These are phyloP conservation scores for Bombus consobrinus DNA, from an alignment of 1,140 invertebrate species.

Conservation along the genomic window DNA sequence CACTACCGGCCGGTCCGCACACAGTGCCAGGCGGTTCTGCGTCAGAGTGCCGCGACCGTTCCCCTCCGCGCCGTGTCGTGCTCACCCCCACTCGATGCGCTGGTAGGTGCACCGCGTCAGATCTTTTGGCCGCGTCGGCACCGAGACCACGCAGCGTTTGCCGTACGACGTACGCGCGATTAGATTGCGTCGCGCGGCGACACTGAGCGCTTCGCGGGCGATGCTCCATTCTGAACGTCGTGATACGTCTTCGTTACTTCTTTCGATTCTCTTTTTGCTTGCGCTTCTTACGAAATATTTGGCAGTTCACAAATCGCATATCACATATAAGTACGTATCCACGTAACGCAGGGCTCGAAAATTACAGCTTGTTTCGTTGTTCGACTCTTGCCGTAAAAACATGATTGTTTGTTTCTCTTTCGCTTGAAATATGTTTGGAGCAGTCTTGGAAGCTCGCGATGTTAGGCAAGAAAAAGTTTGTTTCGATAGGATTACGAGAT, in stretches of 20 bases:
- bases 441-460: fast-evolving
- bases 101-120: slow-evolving; percentile 47
- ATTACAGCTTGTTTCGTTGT: neutral
- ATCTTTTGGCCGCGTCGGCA: slow-evolving; percentile 29
- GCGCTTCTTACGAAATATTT: neutral
- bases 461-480: too few relatives aligned
- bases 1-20: neutral
- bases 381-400: neutral
- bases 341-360: neutral
- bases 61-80: neutral
- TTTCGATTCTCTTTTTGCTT: neutral
- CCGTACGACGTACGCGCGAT: slow-evolving; percentile 50
- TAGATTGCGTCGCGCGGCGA: slow-evolving; percentile 67
- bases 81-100: neutral
- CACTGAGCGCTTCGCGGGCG: slow-evolving; percentile 30
- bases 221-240: neutral
- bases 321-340: too few relatives aligned
- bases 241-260: neutral
- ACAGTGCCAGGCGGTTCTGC: slow-evolving; percentile 42
- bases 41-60: slow-evolving; percentile 45
- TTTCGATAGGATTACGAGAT: slow-evolving; percentile 15
- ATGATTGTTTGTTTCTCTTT: neutral
- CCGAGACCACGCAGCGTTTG: slow-evolving; percentile 31
- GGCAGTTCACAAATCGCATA: too few relatives aligned
- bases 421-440: fast-evolving